Base-by-base conservation (phyloP, 2,113 vertebrate genomes). In the Hipposideros armiger region DNA sequence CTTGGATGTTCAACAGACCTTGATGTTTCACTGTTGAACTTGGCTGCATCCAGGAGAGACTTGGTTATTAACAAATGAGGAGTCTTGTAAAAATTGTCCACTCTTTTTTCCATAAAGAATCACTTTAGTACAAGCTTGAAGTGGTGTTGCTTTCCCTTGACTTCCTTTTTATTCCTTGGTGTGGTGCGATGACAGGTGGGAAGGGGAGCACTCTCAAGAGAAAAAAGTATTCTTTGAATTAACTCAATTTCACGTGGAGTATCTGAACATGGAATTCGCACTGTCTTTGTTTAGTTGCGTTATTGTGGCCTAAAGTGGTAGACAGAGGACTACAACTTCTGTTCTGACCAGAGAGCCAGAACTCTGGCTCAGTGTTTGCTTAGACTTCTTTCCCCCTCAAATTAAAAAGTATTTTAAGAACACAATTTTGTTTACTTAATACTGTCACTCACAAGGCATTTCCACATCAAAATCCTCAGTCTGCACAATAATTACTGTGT, bases 11-110 rank as follows among this genome's bases (percentile, higher is more conserved):
- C 20, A n/a, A 92, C 36, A 74, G 11, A 16, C 74, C 69, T 86
- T 50, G 52, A 30, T 64, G 16, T 76, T 95, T 87, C 72, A 14
- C 36, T 87, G 9, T 84, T 92, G 60, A 87, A 45, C 87, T 64
- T 94, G 47, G 52, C 77, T 52, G 13, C 64, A 62, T 73, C 36
- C n/a, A 16, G 10, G n/a, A 92, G 70, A 96, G 19, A 81, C 50
- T 58, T 28, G 17, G 14, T 92, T 26, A 77, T 73, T 90, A 36
- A 90, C 82, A 90, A 94, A 56, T 40, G 45, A 60, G 28, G 24
- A 83, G 13, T 69, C 56, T 81, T 91, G 10, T 60, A n/a, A 88
- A 87, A 64, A 24, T 17, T 50, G 14, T 64, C 73, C 26, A 2
- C 19, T 66, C 5, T 42, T 45, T 82, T 83, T 64, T 9, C 22